phyloP scores from a whole-genome alignment of 1,140 invertebrate species.

The Drepana arcuata region DNA sequence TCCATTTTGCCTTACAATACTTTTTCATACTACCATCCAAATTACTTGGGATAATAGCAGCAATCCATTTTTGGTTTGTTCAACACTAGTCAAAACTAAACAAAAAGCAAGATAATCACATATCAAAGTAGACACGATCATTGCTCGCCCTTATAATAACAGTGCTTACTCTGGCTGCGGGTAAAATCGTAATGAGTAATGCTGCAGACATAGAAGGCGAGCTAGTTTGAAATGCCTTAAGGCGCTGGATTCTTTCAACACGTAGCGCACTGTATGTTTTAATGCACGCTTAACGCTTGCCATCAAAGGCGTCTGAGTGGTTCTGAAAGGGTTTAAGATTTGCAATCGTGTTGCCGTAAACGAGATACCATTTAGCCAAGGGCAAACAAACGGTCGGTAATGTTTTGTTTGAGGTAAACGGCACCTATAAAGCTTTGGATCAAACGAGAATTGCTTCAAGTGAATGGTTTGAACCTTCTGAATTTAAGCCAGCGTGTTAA shows the following conservation, averaged over 20 bases:
- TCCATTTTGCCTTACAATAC: no score
- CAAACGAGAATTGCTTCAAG: conserved; percentile 32
- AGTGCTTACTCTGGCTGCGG: conserved; percentile 34
- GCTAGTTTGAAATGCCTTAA: conserved; percentile 38
- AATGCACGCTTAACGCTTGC: conserved; percentile 39
- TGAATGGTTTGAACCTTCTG: no score
- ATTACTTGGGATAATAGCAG: conserved; percentile 12
- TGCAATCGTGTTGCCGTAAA: conserved; percentile 54
- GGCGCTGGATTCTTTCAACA: conserved; percentile 61
- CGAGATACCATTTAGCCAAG: conserved; percentile 56
- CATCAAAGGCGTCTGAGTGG: conserved; percentile 39
- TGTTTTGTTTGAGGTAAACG: conserved; percentile 33
- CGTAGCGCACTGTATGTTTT: conserved; percentile 59
- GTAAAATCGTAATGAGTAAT: conserved; percentile 53
- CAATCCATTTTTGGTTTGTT: conserved; percentile 22
- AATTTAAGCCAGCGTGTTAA: no score
- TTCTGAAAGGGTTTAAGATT: conserved; percentile 48
- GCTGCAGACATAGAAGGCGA: conserved; percentile 21
- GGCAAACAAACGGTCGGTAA: conserved; percentile 30
- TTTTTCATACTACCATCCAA: conserved; percentile 6
- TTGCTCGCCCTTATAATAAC: conserved; percentile 57
- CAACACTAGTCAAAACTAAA: conserved; percentile 23
- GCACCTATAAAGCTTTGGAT: conserved; percentile 26
- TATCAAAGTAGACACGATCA: conserved; percentile 31
- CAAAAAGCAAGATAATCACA: conserved; percentile 40